Base-by-base conservation (phyloP, 2,113 vertebrate species). In the Campylorhamphus procurvoides region DNA sequence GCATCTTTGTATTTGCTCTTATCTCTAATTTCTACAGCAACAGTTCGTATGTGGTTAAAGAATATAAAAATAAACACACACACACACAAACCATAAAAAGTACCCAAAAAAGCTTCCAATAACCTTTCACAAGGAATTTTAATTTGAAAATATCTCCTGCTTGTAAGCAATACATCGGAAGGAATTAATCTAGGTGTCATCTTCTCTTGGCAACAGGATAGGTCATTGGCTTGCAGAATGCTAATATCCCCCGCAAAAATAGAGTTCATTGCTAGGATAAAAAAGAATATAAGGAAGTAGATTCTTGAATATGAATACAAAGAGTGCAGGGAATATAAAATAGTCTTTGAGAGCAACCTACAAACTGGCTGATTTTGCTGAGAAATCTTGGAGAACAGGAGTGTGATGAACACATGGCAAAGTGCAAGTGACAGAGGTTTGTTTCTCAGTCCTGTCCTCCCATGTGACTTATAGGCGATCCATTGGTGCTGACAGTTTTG, bases 331-430 rank as follows among this genome's bases (percentile, higher is more conserved):
- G 75, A 89, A 79, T 63, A 44, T 8, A 55, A 68, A 84, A 72
- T 5, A 46, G 12, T 31, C 31, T 46, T 60, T 73, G 31, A 64
- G 53, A 76, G 44, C 10, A 80, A 50, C 14, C 16, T 75, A 50
- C 7, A 18, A 24, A 46, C 12, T 67, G 67, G 6, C 6, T 42
- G 23, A 37, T 69, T 73, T 83, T 79, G 28, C 42, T 75, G 31
- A 23, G 18, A 25, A 60, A 40, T n/a, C 17, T 29, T 55, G 72
- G n/a, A 6, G 4, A 75, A 6, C 0, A 0, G 19, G 17, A 82
- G 12, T 35, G 24, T 24, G 58, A 27, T 7, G 27, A 86, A 15
- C n/a, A 37, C 7, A 6, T 3, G 42, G 25, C 47, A 83, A 52
- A 60, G 46, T 79, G 10, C 15, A 27, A 16, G 31, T 39, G 42